phyloP scores from a whole-genome alignment of 2,113 vertebrate species.

The Uropsilus gracilis region DNA sequence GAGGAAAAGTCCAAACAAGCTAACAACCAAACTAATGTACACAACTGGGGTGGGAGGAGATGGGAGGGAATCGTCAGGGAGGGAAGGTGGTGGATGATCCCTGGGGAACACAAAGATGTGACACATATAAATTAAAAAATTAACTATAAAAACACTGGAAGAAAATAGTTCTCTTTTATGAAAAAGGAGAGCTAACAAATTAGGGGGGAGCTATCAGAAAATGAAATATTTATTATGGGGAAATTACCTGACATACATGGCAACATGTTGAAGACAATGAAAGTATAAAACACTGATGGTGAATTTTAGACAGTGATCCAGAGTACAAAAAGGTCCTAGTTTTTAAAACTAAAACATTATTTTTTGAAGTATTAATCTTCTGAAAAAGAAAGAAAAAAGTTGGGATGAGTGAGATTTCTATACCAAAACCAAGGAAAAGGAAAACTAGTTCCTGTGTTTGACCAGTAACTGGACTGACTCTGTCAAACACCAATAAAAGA shows the following conservation, averaged over 20 bases:
- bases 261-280: not conserved
- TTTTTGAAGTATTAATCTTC: not conserved
- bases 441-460: not conserved
- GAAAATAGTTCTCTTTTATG: not conserved
- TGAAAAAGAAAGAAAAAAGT: not conserved
- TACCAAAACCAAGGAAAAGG: not conserved
- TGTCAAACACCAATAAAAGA: not conserved
- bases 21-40: no score
- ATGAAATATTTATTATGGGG: not conserved
- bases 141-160: not conserved
- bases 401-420: not conserved
- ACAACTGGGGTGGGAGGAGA: no score
- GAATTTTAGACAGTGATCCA: not conserved
- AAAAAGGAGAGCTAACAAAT: not conserved
- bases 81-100: no score
- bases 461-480: not conserved
- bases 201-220: not conserved
- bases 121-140: no score
- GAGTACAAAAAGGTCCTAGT: not conserved
- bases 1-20: no score
- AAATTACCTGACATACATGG: not conserved
- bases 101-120: no score
- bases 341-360: constrained; percentile 43
- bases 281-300: not conserved
- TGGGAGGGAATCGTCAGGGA: no score